Evolutionary conservation across 2,797 vertebrate species (phyloP).

Genomic region (Sitta carolinensis): DNA sequence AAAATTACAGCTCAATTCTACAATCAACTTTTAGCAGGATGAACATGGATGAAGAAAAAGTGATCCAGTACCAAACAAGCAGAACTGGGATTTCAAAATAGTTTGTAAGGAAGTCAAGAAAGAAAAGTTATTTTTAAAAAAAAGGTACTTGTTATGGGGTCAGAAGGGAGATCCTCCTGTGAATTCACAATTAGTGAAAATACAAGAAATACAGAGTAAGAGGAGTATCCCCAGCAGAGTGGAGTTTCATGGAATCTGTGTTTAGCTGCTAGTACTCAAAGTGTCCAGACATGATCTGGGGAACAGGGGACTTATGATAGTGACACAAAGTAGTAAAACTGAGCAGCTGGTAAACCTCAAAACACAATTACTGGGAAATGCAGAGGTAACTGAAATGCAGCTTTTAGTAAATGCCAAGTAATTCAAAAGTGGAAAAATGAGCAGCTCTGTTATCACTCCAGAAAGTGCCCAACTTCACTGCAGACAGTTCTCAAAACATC

Average conservation of each 20-base stretch:
- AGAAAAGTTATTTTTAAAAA: neutral
- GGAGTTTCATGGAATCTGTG: neutral
- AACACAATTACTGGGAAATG: neutral
- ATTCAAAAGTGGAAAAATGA: neutral
- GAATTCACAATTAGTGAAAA: neutral
- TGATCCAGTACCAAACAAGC: neutral
- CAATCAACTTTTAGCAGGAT: neutral
- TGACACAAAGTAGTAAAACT: neutral
- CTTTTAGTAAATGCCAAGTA: neutral
- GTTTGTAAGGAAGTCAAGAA: neutral
- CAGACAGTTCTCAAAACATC: neutral
- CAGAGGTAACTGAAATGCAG: neutral
- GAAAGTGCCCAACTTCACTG: neutral
- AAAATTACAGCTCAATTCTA: neutral
- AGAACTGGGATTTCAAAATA: neutral
- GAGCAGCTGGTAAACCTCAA: neutral
- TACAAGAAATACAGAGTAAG: neutral
- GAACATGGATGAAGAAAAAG: neutral
- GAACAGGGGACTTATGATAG: neutral
- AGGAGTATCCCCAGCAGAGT: neutral
- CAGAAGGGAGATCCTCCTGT: neutral
- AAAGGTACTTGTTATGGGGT: neutral
- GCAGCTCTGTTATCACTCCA: neutral
- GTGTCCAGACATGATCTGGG: neutral
- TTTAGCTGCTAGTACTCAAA: neutral